phyloP scores from a whole-genome alignment of 2,888 invertebrate genomes.

The Stenoptilia bipunctidactyla region DNA sequence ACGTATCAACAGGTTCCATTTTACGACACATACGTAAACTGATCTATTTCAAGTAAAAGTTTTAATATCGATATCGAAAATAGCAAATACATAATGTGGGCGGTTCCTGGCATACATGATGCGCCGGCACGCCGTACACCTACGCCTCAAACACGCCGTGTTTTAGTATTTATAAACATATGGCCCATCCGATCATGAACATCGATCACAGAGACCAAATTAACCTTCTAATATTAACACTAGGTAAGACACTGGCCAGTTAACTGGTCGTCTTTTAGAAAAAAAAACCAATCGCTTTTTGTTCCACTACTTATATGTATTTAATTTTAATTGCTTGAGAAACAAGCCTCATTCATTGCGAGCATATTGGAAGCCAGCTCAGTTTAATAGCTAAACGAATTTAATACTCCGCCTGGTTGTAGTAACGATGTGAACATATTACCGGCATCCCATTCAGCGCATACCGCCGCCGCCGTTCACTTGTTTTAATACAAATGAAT shows the following conservation, averaged over 20 bases:
- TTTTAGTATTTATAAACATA: slow-evolving; percentile 58
- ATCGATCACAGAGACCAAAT: too few relatives aligned
- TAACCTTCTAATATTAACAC: too few relatives aligned
- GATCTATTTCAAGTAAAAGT: not conserved
- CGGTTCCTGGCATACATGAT: slow-evolving; percentile 51
- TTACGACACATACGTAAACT: too few relatives aligned
- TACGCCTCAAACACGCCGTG: slow-evolving; percentile 23
- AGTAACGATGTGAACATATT: not conserved
- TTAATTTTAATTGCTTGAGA: too few relatives aligned
- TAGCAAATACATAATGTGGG: slow-evolving; percentile 28
- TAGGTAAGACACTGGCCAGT: too few relatives aligned
- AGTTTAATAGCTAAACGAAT: too few relatives aligned
- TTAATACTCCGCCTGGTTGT: not conserved
- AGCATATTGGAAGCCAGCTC: too few relatives aligned
- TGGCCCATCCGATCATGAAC: slow-evolving; percentile 28
- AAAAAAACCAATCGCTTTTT: too few relatives aligned
- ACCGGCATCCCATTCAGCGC: not conserved
- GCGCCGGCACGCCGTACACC: slow-evolving; percentile 29
- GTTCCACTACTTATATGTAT: too few relatives aligned
- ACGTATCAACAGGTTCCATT: too few relatives aligned
- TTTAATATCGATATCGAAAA: not conserved
- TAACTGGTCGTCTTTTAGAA: too few relatives aligned
- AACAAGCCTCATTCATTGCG: too few relatives aligned
- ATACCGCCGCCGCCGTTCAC: not conserved
- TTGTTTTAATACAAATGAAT: not conserved